Percentiles rank a stretch among this genome's conserved stretches.
Evolutionary conservation across 2,797 vertebrate genomes (phyloP).

Genomic region (Lagodon rhomboides): DNA sequence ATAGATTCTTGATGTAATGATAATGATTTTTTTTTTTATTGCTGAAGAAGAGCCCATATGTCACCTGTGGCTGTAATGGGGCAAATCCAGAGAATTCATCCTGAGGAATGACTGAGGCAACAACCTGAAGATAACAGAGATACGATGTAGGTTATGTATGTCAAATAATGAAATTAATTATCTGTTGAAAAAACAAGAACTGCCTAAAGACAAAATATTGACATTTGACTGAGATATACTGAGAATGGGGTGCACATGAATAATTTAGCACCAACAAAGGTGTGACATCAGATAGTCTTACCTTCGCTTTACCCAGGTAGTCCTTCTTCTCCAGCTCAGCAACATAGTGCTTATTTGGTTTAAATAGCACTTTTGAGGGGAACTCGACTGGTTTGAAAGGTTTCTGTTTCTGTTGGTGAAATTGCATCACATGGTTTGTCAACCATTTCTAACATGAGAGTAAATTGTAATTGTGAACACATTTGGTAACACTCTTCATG

Average conservation of each 20-base stretch:
- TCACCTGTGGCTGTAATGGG: slow-evolving; percentile 95
- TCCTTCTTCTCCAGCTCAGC: slow-evolving; percentile 97
- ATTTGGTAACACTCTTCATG: not conserved
- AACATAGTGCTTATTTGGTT: slow-evolving; percentile 94
- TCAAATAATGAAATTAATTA: not conserved
- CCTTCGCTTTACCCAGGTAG: slow-evolving; percentile 96
- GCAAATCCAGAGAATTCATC: slow-evolving; percentile 96
- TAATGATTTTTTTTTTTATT: not conserved
- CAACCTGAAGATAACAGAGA: slow-evolving; percentile 84
- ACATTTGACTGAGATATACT: not conserved
- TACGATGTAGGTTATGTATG: not conserved
- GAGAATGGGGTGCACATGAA: not conserved
- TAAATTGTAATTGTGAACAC: not conserved
- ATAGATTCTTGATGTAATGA: not conserved
- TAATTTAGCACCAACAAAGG: not conserved
- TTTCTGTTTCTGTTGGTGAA: slow-evolving; percentile 90
- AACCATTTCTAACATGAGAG: slow-evolving; percentile 4
- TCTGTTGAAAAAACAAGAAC: not conserved
- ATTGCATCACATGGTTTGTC: slow-evolving; percentile 9
- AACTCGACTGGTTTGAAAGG: slow-evolving; percentile 87
- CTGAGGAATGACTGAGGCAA: slow-evolving; percentile 93
- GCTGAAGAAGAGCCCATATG: not conserved
- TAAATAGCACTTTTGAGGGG: slow-evolving; percentile 88
- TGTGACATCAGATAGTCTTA: slow-evolving; percentile 57
- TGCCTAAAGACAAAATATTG: not conserved